Conservation (phyloP, 2,113 vertebrate species). For the Scomber japonicus region DNA sequence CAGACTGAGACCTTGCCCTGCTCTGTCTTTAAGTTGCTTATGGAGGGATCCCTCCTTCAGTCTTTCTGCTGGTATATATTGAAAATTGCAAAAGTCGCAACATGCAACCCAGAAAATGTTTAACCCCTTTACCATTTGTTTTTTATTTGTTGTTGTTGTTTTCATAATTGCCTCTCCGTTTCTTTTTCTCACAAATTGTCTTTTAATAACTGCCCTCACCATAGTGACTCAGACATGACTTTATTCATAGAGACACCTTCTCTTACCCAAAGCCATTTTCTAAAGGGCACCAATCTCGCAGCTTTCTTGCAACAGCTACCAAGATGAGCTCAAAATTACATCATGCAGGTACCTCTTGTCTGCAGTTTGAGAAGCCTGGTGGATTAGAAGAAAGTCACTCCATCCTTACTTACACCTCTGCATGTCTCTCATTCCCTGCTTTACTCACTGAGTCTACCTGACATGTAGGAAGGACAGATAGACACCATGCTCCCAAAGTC, state of each 20-base stretch:
- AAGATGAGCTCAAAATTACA: slow-evolving; percentile 30
- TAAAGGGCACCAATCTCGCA: slow-evolving; percentile 13
- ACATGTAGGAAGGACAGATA: slow-evolving; percentile 20
- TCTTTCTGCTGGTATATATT: background rate
- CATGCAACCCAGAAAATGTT: too few species aligned
- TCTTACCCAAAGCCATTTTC: slow-evolving; percentile 23
- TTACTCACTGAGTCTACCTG: slow-evolving; percentile 16
- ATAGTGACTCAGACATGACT: background rate
- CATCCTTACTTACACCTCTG: background rate
- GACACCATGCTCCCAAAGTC: slow-evolving; percentile 18
- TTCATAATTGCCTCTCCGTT: background rate
- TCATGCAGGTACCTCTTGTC: slow-evolving; percentile 39
- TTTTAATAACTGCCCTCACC: background rate
- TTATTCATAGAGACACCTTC: slow-evolving; percentile 26
- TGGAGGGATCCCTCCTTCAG: slow-evolving; percentile 21
- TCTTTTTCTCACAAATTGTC: background rate
- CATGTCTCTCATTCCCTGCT: background rate
- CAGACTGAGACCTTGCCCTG: slow-evolving; percentile 23
- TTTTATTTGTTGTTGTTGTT: too few species aligned
- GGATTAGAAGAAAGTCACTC: slow-evolving; percentile 26
- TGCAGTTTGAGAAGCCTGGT: slow-evolving; percentile 25
- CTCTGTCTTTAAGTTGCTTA: slow-evolving; percentile 25
- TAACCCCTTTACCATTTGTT: background rate
- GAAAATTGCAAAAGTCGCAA: background rate
- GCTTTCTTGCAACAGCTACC: slow-evolving; percentile 5